These are phyloP conservation scores for Porites evermanni DNA, from an alignment of 92 coral and sea anemone genomes.

Conservation along the genomic window DNA sequence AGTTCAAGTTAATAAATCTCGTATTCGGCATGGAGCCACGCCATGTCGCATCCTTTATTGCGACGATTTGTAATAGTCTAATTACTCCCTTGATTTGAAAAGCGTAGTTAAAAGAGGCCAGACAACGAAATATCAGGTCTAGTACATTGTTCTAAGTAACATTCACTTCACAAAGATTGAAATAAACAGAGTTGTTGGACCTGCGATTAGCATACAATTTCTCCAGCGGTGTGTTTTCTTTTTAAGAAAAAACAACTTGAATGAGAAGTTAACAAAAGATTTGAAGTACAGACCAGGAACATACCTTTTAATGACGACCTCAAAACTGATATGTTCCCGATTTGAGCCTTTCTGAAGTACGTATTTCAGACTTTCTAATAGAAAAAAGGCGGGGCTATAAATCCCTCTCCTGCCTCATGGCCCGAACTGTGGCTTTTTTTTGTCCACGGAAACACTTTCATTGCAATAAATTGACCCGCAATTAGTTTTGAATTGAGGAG, in stretches of 20 bases:
- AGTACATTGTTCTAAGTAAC: constrained; percentile 6
- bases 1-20: constrained; percentile 23
- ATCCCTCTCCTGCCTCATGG: too few relatives aligned
- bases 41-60: constrained; percentile 19
- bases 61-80: constrained; percentile 15
- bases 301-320: background rate
- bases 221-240: constrained; percentile 21
- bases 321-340: background rate
- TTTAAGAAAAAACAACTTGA: background rate
- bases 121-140: constrained; percentile 20
- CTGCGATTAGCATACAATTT: constrained; percentile 21
- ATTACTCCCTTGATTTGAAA: constrained; percentile 29
- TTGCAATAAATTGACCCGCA: background rate
- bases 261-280: background rate
- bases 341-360: background rate
- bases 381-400: too few relatives aligned
- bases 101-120: constrained; percentile 28
- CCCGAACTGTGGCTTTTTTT: too few relatives aligned
- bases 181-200: background rate
- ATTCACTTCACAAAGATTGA: constrained; percentile 22
- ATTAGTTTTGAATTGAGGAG: background rate
- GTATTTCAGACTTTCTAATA: background rate
- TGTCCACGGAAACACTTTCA: too few relatives aligned
- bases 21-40: background rate
- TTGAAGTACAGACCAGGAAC: background rate